phyloP scores from a whole-genome alignment of 2,888 invertebrate genomes.

The Pecten maximus region DNA sequence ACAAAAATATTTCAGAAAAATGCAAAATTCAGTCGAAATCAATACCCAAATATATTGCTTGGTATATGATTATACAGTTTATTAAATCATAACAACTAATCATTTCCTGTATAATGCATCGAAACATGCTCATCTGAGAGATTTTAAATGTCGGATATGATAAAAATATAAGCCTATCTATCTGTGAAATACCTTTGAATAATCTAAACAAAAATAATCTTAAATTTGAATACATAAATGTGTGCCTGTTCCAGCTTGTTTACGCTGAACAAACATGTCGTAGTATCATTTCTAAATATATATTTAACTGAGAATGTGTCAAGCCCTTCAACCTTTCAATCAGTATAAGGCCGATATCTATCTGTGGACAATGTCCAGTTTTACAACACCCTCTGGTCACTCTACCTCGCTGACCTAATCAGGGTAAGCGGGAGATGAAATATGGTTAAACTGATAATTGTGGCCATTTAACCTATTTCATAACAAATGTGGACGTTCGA shows the following conservation, averaged over 20 bases:
- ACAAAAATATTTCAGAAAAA: too few species aligned
- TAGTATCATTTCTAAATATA: neutral
- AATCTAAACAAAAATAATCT: neutral
- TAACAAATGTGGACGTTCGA: neutral
- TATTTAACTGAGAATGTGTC: neutral
- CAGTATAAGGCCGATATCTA: neutral
- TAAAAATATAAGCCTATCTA: too few species aligned
- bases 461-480: slow-evolving; percentile 14
- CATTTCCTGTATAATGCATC: too few species aligned
- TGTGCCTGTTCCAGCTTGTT: neutral
- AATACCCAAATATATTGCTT: too few species aligned
- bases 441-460: neutral
- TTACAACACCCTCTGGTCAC: slow-evolving; percentile 20
- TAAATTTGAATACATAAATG: neutral
- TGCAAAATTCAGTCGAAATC: too few species aligned
- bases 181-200: too few species aligned
- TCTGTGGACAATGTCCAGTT: slow-evolving; percentile 1
- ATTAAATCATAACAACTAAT: too few species aligned
- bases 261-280: neutral
- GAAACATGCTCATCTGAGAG: too few species aligned
- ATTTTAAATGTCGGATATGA: too few species aligned
- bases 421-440: neutral
- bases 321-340: neutral
- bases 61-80: too few species aligned
- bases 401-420: neutral